A percentile compares a stretch with the other conserved stretches of the same genome.
phyloP scores from a whole-genome alignment of 2,113 vertebrate species.

The Tachycineta bicolor region DNA sequence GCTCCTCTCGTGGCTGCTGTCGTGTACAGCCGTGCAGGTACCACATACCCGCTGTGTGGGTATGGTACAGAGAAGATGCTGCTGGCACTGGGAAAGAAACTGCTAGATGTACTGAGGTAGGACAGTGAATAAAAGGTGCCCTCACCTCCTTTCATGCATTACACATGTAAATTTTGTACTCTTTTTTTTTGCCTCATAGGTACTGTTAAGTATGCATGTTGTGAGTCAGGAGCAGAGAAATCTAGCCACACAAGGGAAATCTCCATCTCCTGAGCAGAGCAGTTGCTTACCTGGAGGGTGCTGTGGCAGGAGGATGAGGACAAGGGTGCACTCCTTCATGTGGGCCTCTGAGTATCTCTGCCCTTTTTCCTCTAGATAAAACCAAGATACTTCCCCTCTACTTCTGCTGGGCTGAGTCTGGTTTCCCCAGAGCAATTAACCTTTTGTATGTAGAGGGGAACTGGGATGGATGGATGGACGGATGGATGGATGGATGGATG shows the following conservation, averaged over 20 bases:
- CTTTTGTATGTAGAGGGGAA: not conserved
- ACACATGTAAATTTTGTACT: not conserved
- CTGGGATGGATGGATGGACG: not conserved
- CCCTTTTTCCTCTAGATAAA: not conserved
- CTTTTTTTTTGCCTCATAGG: not conserved
- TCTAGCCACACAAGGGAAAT: not conserved
- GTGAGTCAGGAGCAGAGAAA: not conserved
- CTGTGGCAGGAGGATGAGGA: not conserved
- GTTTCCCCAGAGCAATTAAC: not conserved
- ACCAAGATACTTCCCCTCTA: not conserved
- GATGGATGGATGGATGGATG: not conserved
- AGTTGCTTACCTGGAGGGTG: not conserved
- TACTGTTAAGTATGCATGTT: not conserved
- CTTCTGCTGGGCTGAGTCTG: not conserved
- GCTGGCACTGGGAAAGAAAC: not conserved
- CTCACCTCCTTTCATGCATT: not conserved
- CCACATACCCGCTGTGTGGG: too few species aligned
- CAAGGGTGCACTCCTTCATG: not conserved
- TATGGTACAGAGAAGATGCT: not conserved
- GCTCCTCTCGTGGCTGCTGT: not conserved
- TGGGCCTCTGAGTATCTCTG: not conserved
- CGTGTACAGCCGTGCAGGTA: not conserved
- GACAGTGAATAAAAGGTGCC: not conserved
- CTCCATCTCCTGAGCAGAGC: not conserved
- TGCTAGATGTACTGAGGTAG: not conserved